phyloP scores from a whole-genome alignment of 2,797 vertebrate species.

The Silurus aristotelis region DNA sequence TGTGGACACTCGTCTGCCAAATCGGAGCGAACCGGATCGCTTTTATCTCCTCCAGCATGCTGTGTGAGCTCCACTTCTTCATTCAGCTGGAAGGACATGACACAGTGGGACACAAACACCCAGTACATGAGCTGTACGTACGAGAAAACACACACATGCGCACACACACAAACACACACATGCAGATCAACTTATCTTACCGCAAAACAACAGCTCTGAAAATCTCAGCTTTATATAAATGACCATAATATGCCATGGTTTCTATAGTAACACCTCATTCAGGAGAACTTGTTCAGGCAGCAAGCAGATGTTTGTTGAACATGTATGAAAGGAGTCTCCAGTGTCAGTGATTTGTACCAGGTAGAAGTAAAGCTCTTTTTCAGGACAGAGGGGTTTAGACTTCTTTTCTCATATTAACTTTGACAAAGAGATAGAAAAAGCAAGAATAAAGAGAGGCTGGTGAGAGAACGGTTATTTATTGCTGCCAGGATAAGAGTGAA shows the following conservation, averaged over 20 bases:
- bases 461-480: neutral
- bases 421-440: too few relatives aligned
- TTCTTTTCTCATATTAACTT: too few relatives aligned
- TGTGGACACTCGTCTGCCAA: constrained; percentile 38
- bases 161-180: neutral
- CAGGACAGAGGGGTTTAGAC: too few relatives aligned
- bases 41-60: constrained; percentile 75
- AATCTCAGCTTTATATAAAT: neutral
- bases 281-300: neutral
- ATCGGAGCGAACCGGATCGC: constrained; percentile 30
- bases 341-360: neutral
- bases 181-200: neutral
- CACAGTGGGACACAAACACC: constrained; percentile 46
- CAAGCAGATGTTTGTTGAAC: neutral
- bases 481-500: neutral
- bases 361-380: neutral
- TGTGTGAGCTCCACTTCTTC: constrained; percentile 76
- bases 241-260: neutral
- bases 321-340: neutral
- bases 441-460: neutral
- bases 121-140: neutral
- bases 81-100: constrained; percentile 71
- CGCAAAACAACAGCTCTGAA: neutral
- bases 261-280: neutral
- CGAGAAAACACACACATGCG: neutral